These are phyloP conservation scores for Cheilosia pagana DNA, from an alignment of 2,888 invertebrate genomes.

Conservation along the genomic window DNA sequence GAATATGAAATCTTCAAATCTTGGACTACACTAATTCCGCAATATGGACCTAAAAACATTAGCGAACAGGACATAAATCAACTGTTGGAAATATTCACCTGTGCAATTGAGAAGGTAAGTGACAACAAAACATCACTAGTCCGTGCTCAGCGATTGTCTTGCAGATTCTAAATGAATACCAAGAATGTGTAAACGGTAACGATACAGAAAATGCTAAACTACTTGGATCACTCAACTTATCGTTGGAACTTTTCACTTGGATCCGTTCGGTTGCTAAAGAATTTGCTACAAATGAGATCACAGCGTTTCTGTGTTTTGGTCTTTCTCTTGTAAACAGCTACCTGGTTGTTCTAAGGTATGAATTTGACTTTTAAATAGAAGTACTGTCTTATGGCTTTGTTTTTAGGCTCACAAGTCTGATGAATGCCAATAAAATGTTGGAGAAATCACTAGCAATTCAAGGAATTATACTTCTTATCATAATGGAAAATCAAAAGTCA, in stretches of 20 bases:
- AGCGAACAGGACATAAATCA: slow-evolving; percentile 4
- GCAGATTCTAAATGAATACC: slow-evolving; percentile 41
- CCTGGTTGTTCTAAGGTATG: slow-evolving; percentile 36
- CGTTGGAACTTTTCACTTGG: slow-evolving; percentile 55
- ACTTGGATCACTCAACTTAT: slow-evolving; percentile 26
- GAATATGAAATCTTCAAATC: slow-evolving; percentile 33
- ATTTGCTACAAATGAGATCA: slow-evolving; percentile 22
- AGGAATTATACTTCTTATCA: slow-evolving; percentile 2
- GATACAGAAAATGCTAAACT: slow-evolving; percentile 28
- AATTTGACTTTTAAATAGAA: not conserved
- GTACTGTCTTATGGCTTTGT: not conserved
- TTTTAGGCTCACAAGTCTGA: slow-evolving; percentile 15
- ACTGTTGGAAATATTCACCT: slow-evolving; percentile 32
- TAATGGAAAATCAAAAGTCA: slow-evolving; percentile 7
- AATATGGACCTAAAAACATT: slow-evolving; percentile 36
- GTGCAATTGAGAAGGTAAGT: slow-evolving; percentile 34
- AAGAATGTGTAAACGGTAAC: slow-evolving; percentile 10
- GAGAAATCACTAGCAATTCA: slow-evolving; percentile 41
- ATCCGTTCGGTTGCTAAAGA: slow-evolving; percentile 39
- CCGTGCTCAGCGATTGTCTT: not conserved
- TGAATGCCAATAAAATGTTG: not conserved
- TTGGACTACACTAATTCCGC: slow-evolving; percentile 43
- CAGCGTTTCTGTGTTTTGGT: slow-evolving; percentile 53
- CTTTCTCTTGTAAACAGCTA: slow-evolving; percentile 29
- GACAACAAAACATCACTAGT: too few relatives aligned